Conservation (phyloP, 2,113 vertebrate species). For the Pelecanoides urinatrix region DNA sequence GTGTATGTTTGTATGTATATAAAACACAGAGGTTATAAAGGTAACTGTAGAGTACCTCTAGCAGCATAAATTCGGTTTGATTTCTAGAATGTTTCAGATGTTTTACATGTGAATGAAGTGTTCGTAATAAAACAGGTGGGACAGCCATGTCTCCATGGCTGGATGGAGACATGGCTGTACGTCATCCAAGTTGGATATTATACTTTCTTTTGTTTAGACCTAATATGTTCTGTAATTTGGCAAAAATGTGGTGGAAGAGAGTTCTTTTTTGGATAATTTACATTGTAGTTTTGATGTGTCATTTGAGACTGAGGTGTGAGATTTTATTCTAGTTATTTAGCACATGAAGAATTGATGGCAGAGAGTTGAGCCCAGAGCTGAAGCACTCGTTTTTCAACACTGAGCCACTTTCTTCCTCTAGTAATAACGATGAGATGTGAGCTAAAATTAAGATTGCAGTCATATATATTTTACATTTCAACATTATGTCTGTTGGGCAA, state of each 20-base stretch:
- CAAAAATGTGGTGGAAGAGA: not conserved
- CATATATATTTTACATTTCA: not conserved
- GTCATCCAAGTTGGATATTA: not conserved
- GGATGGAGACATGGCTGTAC: not conserved
- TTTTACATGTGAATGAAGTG: not conserved
- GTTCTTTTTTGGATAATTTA: not conserved
- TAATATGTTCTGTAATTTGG: not conserved
- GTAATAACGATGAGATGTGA: not conserved
- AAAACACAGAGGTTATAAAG: not conserved
- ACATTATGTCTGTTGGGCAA: not conserved
- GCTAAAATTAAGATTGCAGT: not conserved
- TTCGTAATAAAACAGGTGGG: not conserved
- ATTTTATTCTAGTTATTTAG: slow-evolving; percentile 4
- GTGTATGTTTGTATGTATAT: not conserved
- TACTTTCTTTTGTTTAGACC: not conserved
- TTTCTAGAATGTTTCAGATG: not conserved
- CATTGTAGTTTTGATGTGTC: not conserved
- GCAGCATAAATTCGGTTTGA: not conserved
- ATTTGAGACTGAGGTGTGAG: slow-evolving; percentile 7
- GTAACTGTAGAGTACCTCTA: not conserved
- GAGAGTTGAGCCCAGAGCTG: not conserved
- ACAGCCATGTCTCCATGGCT: not conserved
- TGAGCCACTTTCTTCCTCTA: not conserved
- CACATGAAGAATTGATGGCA: not conserved
- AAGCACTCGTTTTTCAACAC: not conserved